A percentile compares a stretch with the other conserved stretches of the same genome.
phyloP scores from a whole-genome alignment of 53 echinoderm and acorn worm genomes.

The Pentamera pediparva region DNA sequence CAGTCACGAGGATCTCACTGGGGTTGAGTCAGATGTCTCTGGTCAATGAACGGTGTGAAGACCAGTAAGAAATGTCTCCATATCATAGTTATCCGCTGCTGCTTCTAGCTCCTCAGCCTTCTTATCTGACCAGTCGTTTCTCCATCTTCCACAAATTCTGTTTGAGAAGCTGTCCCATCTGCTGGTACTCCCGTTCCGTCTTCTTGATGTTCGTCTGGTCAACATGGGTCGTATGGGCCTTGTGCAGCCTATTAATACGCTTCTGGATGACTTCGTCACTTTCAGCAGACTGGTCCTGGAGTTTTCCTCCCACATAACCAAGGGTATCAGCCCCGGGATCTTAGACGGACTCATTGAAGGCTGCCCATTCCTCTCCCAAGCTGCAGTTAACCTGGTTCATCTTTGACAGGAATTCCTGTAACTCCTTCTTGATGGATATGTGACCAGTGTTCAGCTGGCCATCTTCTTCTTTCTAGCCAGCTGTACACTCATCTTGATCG shows the following conservation, averaged over 20 bases:
- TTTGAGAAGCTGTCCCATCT: neutral
- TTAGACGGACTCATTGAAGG: no score
- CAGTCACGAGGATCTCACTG: neutral
- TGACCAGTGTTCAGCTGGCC: neutral
- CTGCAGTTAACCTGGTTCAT: neutral
- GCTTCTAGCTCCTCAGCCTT: conserved; percentile 17
- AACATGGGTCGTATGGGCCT: neutral
- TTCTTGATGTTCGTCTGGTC: no score
- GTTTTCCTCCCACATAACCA: neutral
- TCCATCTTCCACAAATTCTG: neutral
- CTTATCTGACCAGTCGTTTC: conserved; percentile 11
- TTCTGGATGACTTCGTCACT: neutral
- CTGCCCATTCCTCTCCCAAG: no score
- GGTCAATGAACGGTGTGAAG: neutral
- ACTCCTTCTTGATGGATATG: no score
- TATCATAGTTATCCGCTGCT: conserved; percentile 17
- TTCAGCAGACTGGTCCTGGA: neutral
- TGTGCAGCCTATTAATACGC: neutral
- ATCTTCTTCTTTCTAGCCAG: neutral
- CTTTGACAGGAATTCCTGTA: no score
- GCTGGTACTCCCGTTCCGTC: neutral
- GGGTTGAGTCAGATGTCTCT: neutral
- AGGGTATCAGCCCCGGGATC: neutral
- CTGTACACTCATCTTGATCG: conserved; percentile 11
- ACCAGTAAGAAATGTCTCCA: neutral